Evolutionary conservation across 2,888 invertebrate species (phyloP).

Genomic region (Luffia ferchaultella): DNA sequence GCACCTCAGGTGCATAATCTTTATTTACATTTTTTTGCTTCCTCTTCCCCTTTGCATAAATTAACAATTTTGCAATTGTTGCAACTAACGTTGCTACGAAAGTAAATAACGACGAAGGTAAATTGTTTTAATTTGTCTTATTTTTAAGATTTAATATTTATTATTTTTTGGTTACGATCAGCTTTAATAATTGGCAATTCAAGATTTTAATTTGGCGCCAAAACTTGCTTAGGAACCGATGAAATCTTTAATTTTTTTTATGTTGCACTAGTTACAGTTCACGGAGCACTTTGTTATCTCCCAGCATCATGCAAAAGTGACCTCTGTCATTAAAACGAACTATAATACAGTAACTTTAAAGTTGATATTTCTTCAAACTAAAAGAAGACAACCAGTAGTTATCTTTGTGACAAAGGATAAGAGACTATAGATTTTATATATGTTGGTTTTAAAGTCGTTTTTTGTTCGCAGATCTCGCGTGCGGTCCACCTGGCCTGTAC

Average conservation of each 20-base stretch:
- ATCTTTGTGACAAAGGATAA: too few species aligned
- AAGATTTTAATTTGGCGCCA: too few species aligned
- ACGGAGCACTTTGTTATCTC: conserved; percentile 48
- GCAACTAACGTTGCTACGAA: too few species aligned
- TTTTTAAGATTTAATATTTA: too few species aligned
- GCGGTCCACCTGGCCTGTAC: conserved; percentile 12
- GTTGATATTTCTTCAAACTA: too few species aligned
- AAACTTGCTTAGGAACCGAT: too few species aligned
- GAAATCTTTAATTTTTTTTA: conserved; percentile 46
- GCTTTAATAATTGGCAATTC: too few species aligned
- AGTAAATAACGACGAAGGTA: too few species aligned
- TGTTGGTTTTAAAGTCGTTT: conserved; percentile 8
- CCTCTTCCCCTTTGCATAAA: conserved; percentile 63
- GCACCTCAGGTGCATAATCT: conserved; percentile 58
- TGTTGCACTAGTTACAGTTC: conserved; percentile 53
- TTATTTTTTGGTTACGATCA: too few species aligned
- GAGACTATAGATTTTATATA: background rate
- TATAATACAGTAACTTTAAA: too few species aligned
- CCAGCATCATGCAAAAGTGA: conserved; percentile 27
- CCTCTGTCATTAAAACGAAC: conserved; percentile 7
- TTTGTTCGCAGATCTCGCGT: conserved; percentile 13
- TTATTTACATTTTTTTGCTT: conserved; percentile 53
- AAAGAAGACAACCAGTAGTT: too few species aligned
- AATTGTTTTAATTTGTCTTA: too few species aligned
- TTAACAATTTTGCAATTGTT: conserved; percentile 45